Percentiles rank a stretch among this genome's conserved stretches.
phyloP scores from a whole-genome alignment of 1,140 invertebrate species.

The Wasmannia auropunctata region DNA sequence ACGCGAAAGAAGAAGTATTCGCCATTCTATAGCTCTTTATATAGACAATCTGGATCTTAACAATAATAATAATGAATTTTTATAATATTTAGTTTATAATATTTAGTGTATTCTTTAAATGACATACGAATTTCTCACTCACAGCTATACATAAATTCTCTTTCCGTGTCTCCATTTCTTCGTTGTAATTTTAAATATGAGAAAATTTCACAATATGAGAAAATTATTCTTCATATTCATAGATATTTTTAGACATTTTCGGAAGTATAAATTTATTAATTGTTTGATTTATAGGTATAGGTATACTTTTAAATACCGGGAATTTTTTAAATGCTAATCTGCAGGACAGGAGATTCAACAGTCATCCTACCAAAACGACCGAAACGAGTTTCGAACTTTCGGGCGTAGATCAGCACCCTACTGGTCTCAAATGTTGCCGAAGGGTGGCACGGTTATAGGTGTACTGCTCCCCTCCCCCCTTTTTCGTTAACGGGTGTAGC shows the following conservation, averaged over 20 bases:
- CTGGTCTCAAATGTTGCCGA: slow-evolving; percentile 62
- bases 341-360: not conserved
- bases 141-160: not conserved
- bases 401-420: slow-evolving; percentile 8
- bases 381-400: slow-evolving; percentile 30
- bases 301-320: not conserved
- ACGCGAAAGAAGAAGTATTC: not conserved
- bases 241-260: not conserved
- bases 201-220: not conserved
- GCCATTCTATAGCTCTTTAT: too few species aligned
- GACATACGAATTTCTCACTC: not conserved
- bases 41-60: too few species aligned
- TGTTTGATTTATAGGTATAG: not conserved
- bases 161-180: not conserved
- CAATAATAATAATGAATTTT: not conserved
- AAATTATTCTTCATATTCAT: not conserved
- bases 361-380: not conserved
- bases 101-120: not conserved
- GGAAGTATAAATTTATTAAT: not conserved
- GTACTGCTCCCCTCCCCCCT: slow-evolving; percentile 38
- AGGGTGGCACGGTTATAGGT: slow-evolving; percentile 68
- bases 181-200: not conserved
- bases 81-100: not conserved
- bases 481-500: slow-evolving; percentile 41
- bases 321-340: not conserved